Evolutionary conservation across 2,113 vertebrate genomes (phyloP).

Genomic region (Campylorhamphus procurvoides): DNA sequence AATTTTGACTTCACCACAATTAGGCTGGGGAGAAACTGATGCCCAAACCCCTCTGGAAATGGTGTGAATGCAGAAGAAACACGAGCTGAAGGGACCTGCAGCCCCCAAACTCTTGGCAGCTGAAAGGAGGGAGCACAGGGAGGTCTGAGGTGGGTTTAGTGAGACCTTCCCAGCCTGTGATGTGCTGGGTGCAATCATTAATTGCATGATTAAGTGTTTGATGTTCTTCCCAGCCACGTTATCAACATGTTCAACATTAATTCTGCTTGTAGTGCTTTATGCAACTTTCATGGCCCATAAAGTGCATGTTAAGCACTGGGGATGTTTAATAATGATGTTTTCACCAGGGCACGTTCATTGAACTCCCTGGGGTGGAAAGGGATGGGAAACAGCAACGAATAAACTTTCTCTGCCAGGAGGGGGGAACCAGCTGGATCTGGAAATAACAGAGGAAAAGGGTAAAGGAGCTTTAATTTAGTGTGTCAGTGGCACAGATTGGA

Average conservation of each 20-base stretch:
- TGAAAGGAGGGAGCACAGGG: background rate
- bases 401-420: background rate
- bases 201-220: conserved; percentile 24
- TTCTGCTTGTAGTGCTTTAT: conserved; percentile 37
- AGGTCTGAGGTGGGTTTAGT: background rate
- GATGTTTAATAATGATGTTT: background rate
- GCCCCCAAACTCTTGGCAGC: background rate
- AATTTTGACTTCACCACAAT: no score
- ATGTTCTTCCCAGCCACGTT: conserved; percentile 14
- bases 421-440: background rate
- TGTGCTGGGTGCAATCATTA: background rate
- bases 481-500: background rate
- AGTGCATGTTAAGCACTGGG: background rate
- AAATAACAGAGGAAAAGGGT: background rate
- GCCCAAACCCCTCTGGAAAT: background rate
- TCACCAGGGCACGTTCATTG: background rate
- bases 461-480: background rate
- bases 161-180: background rate
- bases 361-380: background rate
- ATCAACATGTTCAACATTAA: conserved; percentile 19
- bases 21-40: background rate
- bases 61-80: background rate
- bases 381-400: background rate
- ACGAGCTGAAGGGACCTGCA: background rate
- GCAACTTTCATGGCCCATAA: conserved; percentile 30